Evolutionary conservation across 2,113 vertebrate genomes (phyloP).

Genomic region (Trinectes maculatus): DNA sequence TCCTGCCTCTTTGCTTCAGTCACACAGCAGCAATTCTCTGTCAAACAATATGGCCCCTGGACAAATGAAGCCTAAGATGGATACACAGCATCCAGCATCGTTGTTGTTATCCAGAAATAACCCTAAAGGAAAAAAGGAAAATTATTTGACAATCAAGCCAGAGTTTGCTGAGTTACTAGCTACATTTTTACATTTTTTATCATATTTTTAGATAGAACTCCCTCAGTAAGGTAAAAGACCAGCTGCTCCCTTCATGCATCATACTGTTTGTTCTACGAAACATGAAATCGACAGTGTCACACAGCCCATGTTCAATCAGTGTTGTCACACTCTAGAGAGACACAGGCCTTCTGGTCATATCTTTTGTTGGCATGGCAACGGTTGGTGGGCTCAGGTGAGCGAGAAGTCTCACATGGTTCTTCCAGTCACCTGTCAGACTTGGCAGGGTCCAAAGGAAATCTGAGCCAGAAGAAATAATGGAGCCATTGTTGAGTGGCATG

Average conservation of each 20-base stretch:
- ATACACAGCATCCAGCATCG: too few relatives aligned
- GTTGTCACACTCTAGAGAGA: slow-evolving; percentile 12
- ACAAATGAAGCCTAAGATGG: too few relatives aligned
- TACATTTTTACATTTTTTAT: too few relatives aligned
- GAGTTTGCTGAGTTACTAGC: too few relatives aligned
- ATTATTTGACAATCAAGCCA: too few relatives aligned
- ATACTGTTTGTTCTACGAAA: too few relatives aligned
- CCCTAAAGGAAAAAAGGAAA: too few relatives aligned
- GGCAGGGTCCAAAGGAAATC: slow-evolving; percentile 40
- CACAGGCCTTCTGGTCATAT: slow-evolving; percentile 7
- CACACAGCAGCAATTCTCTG: neutral
- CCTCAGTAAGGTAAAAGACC: too few relatives aligned
- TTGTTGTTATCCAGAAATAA: too few relatives aligned
- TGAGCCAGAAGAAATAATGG: slow-evolving; percentile 40
- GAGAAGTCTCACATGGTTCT: slow-evolving; percentile 44
- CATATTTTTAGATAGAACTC: too few relatives aligned
- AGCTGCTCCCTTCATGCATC: too few relatives aligned
- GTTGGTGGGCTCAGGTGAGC: slow-evolving; percentile 65
- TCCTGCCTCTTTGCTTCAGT: neutral
- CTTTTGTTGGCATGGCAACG: slow-evolving; percentile 68
- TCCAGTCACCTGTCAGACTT: slow-evolving; percentile 55
- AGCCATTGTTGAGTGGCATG: slow-evolving; percentile 44
- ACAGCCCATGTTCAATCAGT: neutral
- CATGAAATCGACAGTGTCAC: neutral
- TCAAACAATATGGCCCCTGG: too few relatives aligned